phyloP scores from a whole-genome alignment of 2,888 invertebrate species.

The Drosophila algonquin region DNA sequence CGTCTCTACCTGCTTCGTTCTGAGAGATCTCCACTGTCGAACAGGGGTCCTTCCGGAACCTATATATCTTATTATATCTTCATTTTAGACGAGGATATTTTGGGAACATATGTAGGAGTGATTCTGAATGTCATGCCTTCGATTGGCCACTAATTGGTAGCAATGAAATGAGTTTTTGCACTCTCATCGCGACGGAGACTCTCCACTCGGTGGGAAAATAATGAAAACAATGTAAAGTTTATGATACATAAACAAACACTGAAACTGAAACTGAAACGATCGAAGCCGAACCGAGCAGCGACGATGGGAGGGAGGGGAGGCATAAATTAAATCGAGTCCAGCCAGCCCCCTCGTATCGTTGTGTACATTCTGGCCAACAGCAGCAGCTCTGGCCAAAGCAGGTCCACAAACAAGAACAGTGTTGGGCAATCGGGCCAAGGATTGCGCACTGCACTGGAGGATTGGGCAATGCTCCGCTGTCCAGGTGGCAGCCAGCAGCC shows the following conservation, averaged over 20 bases:
- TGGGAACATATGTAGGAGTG: too few species aligned
- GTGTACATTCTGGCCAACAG: constrained; percentile 1
- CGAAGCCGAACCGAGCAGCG: background rate
- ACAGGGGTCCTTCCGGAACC: too few species aligned
- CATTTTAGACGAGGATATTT: too few species aligned
- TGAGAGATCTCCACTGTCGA: too few species aligned
- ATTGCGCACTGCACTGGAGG: constrained; percentile 34
- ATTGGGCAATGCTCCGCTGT: constrained; percentile 25
- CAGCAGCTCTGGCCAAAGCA: constrained; percentile 11
- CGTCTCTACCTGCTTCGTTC: background rate
- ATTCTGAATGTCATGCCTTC: too few species aligned
- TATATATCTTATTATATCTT: too few species aligned
- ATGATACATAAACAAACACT: background rate
- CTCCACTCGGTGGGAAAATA: background rate
- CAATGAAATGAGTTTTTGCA: too few species aligned
- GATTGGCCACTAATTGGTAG: too few species aligned
- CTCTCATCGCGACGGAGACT: too few species aligned
- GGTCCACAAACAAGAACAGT: constrained; percentile 37
- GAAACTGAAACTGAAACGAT: background rate
- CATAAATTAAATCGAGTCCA: background rate
- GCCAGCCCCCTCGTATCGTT: background rate
- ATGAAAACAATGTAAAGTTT: background rate
- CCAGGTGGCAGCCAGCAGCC: constrained; percentile 8
- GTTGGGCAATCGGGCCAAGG: constrained; percentile 28
- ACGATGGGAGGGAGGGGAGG: background rate